phyloP scores from a whole-genome alignment of 2,797 vertebrate genomes.

The Sparus aurata region DNA sequence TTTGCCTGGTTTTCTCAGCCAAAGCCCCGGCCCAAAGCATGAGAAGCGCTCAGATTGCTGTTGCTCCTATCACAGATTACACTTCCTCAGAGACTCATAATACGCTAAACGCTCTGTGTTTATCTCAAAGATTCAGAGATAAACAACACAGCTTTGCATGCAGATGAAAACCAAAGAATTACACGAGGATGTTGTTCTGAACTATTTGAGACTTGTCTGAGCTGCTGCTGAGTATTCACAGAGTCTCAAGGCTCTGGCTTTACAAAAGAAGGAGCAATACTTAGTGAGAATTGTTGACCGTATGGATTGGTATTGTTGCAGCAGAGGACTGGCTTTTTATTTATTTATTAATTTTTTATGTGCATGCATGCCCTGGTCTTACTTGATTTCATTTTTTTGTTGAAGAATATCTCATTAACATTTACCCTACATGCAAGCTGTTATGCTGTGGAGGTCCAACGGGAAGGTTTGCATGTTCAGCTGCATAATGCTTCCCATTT shows the following conservation, averaged over 20 bases:
- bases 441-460: constrained; percentile 41
- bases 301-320: constrained; percentile 3
- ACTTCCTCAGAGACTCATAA: constrained; percentile 72
- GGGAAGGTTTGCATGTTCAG: constrained; percentile 48
- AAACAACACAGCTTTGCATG: constrained; percentile 66
- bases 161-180: constrained; percentile 60
- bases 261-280: constrained; percentile 21
- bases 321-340: neutral
- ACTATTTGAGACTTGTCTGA: constrained; percentile 37
- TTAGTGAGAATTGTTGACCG: neutral
- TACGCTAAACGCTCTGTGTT: constrained; percentile 63
- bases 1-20: constrained; percentile 35
- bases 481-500: constrained; percentile 66
- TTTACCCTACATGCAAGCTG: constrained; percentile 62
- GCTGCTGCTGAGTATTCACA: constrained; percentile 11
- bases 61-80: constrained; percentile 69
- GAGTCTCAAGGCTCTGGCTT: constrained; percentile 22
- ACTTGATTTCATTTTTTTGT: constrained; percentile 41
- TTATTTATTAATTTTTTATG: constrained; percentile 14
- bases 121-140: constrained; percentile 71
- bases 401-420: constrained; percentile 69
- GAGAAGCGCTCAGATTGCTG: constrained; percentile 57
- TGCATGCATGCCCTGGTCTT: constrained; percentile 14
- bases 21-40: constrained; percentile 20
- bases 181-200: constrained; percentile 35